Conservation (phyloP, 2,888 invertebrate genomes). For the Dolichomitus sp. region DNA sequence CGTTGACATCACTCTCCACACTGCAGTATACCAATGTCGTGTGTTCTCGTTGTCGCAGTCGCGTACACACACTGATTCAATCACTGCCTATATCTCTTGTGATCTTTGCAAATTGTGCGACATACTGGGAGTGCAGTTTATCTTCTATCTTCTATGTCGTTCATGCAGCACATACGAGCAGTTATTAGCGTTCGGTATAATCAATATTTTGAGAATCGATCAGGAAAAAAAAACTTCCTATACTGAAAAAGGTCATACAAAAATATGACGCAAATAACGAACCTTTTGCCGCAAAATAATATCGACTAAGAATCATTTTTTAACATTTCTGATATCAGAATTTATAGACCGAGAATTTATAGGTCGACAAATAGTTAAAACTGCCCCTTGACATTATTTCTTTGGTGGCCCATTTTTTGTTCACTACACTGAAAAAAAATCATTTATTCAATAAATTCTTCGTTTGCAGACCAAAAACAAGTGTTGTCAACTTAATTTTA, state of each 20-base stretch:
- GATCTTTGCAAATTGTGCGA: background rate
- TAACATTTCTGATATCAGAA: no score
- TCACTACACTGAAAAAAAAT: no score
- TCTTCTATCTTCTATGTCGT: background rate
- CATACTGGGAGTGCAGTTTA: background rate
- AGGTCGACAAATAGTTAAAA: no score
- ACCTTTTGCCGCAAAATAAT: background rate
- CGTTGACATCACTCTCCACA: conserved; percentile 31
- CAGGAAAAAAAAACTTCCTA: background rate
- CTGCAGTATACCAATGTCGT: conserved; percentile 7
- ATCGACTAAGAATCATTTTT: no score
- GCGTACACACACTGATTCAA: conserved; percentile 17
- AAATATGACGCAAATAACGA: no score
- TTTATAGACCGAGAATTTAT: no score
- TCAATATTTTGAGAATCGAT: background rate
- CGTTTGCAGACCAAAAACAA: no score
- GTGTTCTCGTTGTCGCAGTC: conserved; percentile 11
- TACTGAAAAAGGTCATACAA: background rate
- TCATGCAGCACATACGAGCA: no score
- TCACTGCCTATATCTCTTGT: conserved; percentile 15
- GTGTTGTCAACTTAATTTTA: no score
- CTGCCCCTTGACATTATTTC: no score
- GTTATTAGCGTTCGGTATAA: background rate
- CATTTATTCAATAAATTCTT: no score
- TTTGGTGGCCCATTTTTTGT: no score